Evolutionary conservation across 2,113 vertebrate genomes (phyloP), one percentile per base, ranked within the genome.

Genomic region (Lycocorax pyrrhopterus): DNA sequence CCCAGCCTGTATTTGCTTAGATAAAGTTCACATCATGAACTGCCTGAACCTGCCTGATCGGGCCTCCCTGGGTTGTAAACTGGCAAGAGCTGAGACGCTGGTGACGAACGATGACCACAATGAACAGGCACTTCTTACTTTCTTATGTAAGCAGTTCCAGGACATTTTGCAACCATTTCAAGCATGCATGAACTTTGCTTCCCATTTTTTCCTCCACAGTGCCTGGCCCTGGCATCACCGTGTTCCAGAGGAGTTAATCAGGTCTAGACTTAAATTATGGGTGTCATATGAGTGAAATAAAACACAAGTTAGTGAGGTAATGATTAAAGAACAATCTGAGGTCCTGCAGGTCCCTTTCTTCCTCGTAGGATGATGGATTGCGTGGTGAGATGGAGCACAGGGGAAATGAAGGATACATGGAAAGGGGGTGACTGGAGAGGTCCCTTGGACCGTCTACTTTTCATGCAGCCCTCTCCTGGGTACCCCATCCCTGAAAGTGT

Each of bases 201-300:
- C 77, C 37, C 11, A 0, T 73, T 92, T 89, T 58, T 79, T 21
- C 22, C 23, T 39, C 56, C 13, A 0, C 0, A 0, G 53, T 58
- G 46, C 41, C 26, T 53, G 49, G 26, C 18, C 0, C 0, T 59
- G 30, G 14, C 13, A 62, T 62, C 10, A 4, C 4, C 0, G 0
- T 33, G n/a, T 72, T 52, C 67, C 56, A 60, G 35, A 41, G 39
- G 23, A 27, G 32, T n/a, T 46, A 9, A 1, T 33, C 27, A 29
- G 6, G 32, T 29, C 33, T 55, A 47, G 47, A 26, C 20, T 79
- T 39, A 7, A 17, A 8, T 77, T 44, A 46, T 22, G 13, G 22
- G 13, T 51, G 43, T 43, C 21, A 39, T 11, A 22, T 26, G 27
- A 94, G 29, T 35, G 33, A 84, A 84, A 60, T 51, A 37, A 69